Evolutionary conservation across 2,797 vertebrate species (phyloP), one percentile per base, ranked within the genome.

Genomic region (Lagorchestes hirsutus): DNA sequence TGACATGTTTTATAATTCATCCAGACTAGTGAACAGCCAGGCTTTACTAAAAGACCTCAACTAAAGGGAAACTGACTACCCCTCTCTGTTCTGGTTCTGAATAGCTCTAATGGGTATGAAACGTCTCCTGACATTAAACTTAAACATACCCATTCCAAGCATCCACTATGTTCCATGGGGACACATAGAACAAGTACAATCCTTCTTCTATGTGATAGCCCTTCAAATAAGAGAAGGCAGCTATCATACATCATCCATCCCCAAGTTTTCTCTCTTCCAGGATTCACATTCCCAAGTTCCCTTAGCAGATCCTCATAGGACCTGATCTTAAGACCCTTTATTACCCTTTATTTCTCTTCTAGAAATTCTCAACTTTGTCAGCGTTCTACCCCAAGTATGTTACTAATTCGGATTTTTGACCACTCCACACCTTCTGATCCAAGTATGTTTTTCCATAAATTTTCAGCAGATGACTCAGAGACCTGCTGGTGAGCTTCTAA

Each of bases 1-100:
- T 50, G 50, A 90, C 94, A 34, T 93, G 40, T 57, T 67, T 95
- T 90, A 91, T 67, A 90, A 96, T 93, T 90, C 87, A 95, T 22
- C 91, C 55, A n/a, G 74, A 87, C 74, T 50, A 87, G 40, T 28
- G 74, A 22, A 87, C 5, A 87, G 74, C 3, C 22, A 87, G 40
- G 3, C 24, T 87, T 87, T 87, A 87, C 40, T 87, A 87, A 46
- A 87, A 87, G 24, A 87, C 24, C 9, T 87, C 40, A 87, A 87
- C 22, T 50, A 27, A 87, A 87, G 74, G 22, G 40, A 14, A 87
- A 46, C 40, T 87, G 74, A 50, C 40, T 50, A 50, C 22, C 74
- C 10, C 31, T 87, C 40, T 3, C 40, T 50, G 74, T 87, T 87
- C 40, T 87, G 27, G 40, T 87, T 87, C 40, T 87, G 74, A 87